Evolutionary conservation across 2,113 vertebrate genomes (phyloP).

Genomic region (Amphilophus citrinellus): DNA sequence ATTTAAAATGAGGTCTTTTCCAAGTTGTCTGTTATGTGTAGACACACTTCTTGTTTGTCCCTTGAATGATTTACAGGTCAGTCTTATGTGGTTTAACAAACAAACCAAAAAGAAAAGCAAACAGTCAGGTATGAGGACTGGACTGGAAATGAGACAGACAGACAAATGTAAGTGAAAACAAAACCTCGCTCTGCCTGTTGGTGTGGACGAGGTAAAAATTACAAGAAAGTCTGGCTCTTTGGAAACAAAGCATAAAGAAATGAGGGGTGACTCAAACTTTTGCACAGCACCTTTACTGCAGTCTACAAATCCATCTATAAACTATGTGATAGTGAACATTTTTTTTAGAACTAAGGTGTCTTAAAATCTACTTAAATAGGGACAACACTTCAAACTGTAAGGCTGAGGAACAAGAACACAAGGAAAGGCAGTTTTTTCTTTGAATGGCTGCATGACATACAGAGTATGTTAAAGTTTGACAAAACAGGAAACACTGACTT

Average conservation of each 20-base stretch:
- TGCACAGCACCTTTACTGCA: background rate
- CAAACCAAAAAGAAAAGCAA: background rate
- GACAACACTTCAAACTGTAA: background rate
- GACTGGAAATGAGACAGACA: background rate
- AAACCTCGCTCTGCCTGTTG: no score
- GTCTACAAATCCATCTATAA: background rate
- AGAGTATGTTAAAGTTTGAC: background rate
- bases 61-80: background rate
- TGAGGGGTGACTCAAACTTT: background rate
- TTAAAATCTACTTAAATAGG: background rate
- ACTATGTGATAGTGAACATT: background rate
- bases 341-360: background rate
- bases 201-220: no score
- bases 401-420: background rate
- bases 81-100: background rate
- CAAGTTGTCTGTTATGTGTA: background rate
- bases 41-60: background rate
- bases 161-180: no score
- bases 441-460: background rate
- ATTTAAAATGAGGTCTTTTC: conserved; percentile 1
- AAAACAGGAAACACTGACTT: conserved; percentile 26
- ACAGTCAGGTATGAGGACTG: background rate
- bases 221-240: no score
- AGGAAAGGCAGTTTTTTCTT: conserved; percentile 9
- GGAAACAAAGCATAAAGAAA: no score